Evolutionary conservation across 2,888 invertebrate genomes (phyloP), one percentile per base, ranked within the genome.

Genomic region (Venustoraphidia nigricollis): DNA sequence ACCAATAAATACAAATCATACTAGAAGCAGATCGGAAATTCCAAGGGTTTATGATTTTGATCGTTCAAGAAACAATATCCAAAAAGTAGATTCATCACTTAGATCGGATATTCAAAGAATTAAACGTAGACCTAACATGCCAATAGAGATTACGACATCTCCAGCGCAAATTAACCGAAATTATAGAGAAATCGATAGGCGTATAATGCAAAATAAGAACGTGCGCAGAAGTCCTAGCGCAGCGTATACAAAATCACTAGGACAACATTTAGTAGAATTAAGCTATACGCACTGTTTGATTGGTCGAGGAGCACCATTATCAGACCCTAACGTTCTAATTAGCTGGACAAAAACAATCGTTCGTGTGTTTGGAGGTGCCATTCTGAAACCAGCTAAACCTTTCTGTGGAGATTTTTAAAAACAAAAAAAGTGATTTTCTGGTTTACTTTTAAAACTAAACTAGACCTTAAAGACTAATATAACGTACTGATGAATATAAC

Each of bases 271-370:
- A 48, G 67, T 74, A 3, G 65, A 69, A 51, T 55, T 67, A 52
- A 64, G 69, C 51, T 71, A 65, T 54, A 56, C 56, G 6, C 59
- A 64, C 44, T 75, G 75, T 55, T 60, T 64, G 9, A 58, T 66
- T 34, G 69, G 70, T 38, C 66, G 68, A 44, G 75, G 73, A 2
- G 68, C 73, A 11, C 74, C 74, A 0, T 57, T 66, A 41, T 60
- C 64, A 45, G 70, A 69, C 2, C 53, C 61, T 10, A 58, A 62
- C 37, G 67, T 77, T 68, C 66, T 77, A 36, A 72, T 83, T 47
- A 75, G 77, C 56, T 83, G 82, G 82, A 75, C 71, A 39, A 72
- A 70, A 54, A 80, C 80, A 3, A 78, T 80, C 0, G 78, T 82
- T 1, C 67, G 75, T 53, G 68, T 82, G 1, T 82, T 80, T 57